Evolutionary conservation across 1,140 invertebrate genomes (phyloP).

Genomic region (Caerostris extrusa): DNA sequence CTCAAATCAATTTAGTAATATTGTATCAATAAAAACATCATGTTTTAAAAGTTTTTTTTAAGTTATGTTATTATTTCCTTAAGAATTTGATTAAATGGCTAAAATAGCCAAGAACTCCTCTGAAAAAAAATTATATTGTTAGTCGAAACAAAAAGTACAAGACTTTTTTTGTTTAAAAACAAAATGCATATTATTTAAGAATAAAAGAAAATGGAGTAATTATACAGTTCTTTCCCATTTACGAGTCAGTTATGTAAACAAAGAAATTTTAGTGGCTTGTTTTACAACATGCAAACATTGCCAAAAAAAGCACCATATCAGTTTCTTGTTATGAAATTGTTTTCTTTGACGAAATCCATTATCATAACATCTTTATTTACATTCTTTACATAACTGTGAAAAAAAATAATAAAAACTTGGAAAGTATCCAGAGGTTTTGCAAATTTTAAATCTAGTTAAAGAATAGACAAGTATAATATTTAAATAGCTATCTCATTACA

Average conservation of each 20-base stretch:
- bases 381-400: slow-evolving; percentile 4
- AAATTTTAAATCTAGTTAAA: neutral
- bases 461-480: neutral
- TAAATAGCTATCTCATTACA: neutral
- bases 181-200: neutral
- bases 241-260: neutral
- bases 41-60: no score
- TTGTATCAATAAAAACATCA: no score
- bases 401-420: neutral
- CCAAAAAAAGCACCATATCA: neutral
- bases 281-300: neutral
- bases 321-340: neutral
- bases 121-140: no score
- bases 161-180: neutral
- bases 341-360: neutral
- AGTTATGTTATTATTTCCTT: no score
- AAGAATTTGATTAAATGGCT: no score
- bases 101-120: no score
- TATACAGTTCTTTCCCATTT: neutral
- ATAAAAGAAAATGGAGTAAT: neutral
- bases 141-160: neutral
- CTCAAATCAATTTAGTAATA: no score
- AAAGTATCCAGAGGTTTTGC: neutral
- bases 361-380: neutral
- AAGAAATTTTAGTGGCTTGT: neutral